Evolutionary conservation across 2,797 vertebrate species (phyloP), one percentile per base, ranked within the genome.

Genomic region (Pygocentrus nattereri): DNA sequence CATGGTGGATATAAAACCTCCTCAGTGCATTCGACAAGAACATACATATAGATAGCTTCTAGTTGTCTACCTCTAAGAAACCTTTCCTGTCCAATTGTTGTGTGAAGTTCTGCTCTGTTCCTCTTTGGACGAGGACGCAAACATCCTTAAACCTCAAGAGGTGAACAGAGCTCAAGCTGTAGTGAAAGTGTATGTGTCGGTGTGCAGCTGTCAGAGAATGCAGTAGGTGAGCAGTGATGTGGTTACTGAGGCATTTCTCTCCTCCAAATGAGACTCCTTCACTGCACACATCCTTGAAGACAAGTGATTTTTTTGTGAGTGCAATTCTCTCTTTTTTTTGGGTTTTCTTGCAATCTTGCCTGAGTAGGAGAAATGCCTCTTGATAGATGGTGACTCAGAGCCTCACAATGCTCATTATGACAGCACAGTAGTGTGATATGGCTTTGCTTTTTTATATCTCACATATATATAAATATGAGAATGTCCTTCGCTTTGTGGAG

Each of bases 201-300:
- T 54, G 25, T 54, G 16, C 52, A 4, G 21, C 65, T 76, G 73
- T 81, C 80, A 76, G 64, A 70, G 54, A 8, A 23, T 38, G n/a
- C 74, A 8, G 38, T 41, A 81, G 80, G 44, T 71, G 16, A 62
- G 75, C 73, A 27, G 74, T 70, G 30, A 81, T 70, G 16, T 76
- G n/a, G 11, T 68, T 27, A 76, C 80, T 76, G 80, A 62, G 61
- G 56, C 44, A 2, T 64, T 56, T 54, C 54, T 76, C 69, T 76
- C 31, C 65, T 72, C 34, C 34, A 82, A 82, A 82, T 82, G 12
- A 77, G 76, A 31, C 74, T 54, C 23, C 31, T 54, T 76, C 19
- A 54, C 56, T 64, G 27, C 65, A 50, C 34, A 71, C 12, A 31
- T 21, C 49, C 52, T 56, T 68, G 2, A 47, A 31, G 15, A 71